Base-by-base conservation (phyloP, 2,113 vertebrate genomes). In the Tetraodon nigroviridis region DNA sequence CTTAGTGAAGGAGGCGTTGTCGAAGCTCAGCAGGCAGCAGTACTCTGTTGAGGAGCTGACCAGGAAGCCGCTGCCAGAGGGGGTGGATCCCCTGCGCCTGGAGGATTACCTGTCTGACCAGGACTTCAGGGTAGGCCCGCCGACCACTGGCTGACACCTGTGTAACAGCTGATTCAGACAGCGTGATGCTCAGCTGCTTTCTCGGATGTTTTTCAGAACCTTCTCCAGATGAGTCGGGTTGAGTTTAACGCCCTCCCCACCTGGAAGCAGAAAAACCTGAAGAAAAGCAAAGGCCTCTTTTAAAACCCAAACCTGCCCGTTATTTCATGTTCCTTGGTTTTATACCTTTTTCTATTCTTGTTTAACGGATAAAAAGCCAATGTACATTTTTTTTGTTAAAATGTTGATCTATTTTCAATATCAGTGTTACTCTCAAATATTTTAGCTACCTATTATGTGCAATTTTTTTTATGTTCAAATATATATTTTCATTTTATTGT, bases 201-300 rank as follows among this genome's bases (percentile, higher is more conserved):
- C 47, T 16, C 51, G 17, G 7, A 27, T 73, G 72, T 42, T 80
- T 80, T 80, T 14, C 77, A 92, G 91, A 79, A 47, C 0, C 78
- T 90, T 64, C 79, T 92, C 55, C 88, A 89, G 64, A 88, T 91
- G 88, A 88, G 78, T 32, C 85, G 87, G 21, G 86, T 90, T 4
- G 90, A 92, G 76, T 92, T 92, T 79, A 86, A 85, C 17, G 69
- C 84, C 11, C 77, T 92, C 72, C 90, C 91, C 52, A 89, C 86
- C 87, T 92, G 91, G 90, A 92, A 92, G 63, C 90, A 92, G 57
- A 86, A 90, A 64, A 92, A 92, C 51, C 81, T 90, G 74, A 92
- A 92, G 76, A 92, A 92, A 69, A 86, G 80, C 80, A 92, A 91
- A 69, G 85, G 75, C 48, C 87, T 92, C 53, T 92, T 92, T 81